Conservation (phyloP, 2,113 vertebrate genomes). For the Morphnarchus princeps region DNA sequence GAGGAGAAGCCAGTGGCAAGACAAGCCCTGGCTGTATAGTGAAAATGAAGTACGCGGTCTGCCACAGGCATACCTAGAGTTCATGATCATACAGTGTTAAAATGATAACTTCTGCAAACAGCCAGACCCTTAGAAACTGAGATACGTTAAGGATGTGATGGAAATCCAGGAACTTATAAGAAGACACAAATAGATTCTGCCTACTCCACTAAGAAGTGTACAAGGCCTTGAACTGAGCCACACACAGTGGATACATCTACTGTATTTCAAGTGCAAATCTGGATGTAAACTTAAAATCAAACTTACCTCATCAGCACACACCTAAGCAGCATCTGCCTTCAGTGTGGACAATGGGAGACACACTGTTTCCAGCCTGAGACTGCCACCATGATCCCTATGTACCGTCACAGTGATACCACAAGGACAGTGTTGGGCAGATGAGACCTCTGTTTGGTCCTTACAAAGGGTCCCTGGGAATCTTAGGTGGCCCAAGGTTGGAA, state of each 20-base stretch:
- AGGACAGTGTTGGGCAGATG: neutral
- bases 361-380: neutral
- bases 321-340: neutral
- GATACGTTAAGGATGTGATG: neutral
- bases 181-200: neutral
- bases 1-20: neutral
- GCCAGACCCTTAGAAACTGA: neutral
- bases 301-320: neutral
- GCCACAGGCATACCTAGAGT: neutral
- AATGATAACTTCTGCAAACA: neutral
- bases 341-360: neutral
- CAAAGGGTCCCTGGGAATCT: neutral
- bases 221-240: neutral
- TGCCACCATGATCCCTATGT: neutral
- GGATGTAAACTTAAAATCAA: neutral
- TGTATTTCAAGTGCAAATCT: neutral
- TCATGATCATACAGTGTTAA: neutral
- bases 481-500: neutral
- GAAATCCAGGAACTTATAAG: neutral
- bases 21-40: neutral
- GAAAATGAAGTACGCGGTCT: neutral
- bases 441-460: neutral
- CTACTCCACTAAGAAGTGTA: neutral
- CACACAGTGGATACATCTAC: accelerated
- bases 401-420: neutral